Evolutionary conservation across 2,888 invertebrate genomes (phyloP), one percentile per base, ranked within the genome.

Genomic region (Pollenia amentaria): DNA sequence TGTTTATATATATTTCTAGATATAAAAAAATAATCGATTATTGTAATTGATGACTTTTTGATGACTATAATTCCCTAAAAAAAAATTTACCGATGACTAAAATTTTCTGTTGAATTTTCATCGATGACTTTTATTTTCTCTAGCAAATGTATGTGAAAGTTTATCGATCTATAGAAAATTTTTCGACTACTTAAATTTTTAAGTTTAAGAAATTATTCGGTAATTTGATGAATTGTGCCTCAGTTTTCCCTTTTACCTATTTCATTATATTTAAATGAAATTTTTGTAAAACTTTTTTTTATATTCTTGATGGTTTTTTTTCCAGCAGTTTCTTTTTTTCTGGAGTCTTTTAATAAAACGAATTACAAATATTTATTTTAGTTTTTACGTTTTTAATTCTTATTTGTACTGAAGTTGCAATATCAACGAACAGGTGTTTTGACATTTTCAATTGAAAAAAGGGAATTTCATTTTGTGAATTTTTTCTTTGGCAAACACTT

Each of bases 281-380:
- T 80, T 79, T 55, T 73, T 40, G 42, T 53, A 62, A 72, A 72
- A 44, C 18, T 16, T 38, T 48, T 57, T 70, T 16, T 83, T 72
- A 9, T 42, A 42, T 3, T 40, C 55, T n/a, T 46, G 55, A n/a
- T n/a, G 11, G 4, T 1, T 1, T 12, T 38, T 18, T 65, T 70
- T 60, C 12, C 29, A n/a, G 14, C 1, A 1, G 8, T 53, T 64
- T 55, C 9, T 38, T 55, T 60, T 9, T 42, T 16, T 42, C 7
- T 42, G 8, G 1, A 29, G 6, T 62, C 18, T 29, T 81, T 57
- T 16, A 16, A 55, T 40, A 77, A 75, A 82, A 82, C 55, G 70
- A 77, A 70, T 70, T 64, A 64, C 78, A 82, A 82, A 82, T 86
- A 79, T 86, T 86, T 86, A 82, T 62, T 75, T 64, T 65, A 79